Conservation (phyloP, 2,797 vertebrate species). For the Scleropages formosus region DNA sequence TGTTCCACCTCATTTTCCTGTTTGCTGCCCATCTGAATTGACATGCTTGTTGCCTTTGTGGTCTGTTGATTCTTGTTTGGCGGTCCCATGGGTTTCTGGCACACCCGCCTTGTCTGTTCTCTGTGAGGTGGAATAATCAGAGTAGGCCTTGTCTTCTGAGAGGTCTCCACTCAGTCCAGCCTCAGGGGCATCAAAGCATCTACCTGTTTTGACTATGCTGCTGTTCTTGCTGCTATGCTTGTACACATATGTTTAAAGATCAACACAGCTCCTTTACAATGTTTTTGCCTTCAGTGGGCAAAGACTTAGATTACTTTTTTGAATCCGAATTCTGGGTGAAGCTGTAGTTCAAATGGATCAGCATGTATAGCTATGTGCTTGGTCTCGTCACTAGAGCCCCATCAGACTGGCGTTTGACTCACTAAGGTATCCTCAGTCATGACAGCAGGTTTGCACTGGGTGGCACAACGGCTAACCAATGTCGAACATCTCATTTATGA, state of each 20-base stretch:
- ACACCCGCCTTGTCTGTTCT: background rate
- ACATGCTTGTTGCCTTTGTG: background rate
- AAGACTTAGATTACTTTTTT: no score
- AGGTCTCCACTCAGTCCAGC: background rate
- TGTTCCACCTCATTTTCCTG: background rate
- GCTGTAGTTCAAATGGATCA: no score
- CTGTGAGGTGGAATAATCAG: conserved; percentile 9
- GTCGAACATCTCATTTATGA: conserved; percentile 9
- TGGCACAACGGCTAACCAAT: background rate
- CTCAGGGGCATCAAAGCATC: no score
- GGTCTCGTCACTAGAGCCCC: no score
- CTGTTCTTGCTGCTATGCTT: background rate
- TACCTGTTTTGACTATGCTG: background rate
- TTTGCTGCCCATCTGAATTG: background rate
- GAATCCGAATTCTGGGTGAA: no score
- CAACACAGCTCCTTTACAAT: no score
- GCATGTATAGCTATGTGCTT: no score
- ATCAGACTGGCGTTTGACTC: no score
- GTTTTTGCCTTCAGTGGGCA: no score
- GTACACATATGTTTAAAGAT: background rate
- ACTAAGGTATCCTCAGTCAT: background rate
- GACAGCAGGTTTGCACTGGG: conserved; percentile 3
- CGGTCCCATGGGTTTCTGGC: background rate
- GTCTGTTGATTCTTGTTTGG: background rate
- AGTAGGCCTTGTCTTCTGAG: background rate